A percentile compares a stretch with the other conserved stretches of the same genome.
Conservation (phyloP, 2,797 vertebrate species). For the Hipposideros larvatus region DNA sequence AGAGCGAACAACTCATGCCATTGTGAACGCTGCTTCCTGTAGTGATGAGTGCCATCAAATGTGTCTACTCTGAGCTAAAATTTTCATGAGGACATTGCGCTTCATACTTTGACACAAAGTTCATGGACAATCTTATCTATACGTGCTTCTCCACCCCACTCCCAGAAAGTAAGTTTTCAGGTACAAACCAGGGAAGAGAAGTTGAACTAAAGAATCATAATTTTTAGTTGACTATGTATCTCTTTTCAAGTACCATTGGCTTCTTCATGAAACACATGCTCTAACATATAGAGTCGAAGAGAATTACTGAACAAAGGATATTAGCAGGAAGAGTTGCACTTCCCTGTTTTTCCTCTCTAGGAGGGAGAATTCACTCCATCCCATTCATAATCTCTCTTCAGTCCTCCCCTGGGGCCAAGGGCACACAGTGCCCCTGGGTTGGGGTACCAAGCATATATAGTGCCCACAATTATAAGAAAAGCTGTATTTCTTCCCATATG, state of each 20-base stretch:
- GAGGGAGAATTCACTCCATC: not conserved
- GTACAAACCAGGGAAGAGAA: not conserved
- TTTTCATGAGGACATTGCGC: not conserved
- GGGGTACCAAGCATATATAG: not conserved
- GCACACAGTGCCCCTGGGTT: not conserved
- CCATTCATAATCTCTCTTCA: not conserved
- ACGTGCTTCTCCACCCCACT: not conserved
- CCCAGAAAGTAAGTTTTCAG: not conserved
- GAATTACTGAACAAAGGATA: not conserved
- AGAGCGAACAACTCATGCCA: not conserved
- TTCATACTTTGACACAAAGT: not conserved
- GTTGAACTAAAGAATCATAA: not conserved
- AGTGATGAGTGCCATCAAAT: not conserved
- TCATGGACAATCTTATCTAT: not conserved
- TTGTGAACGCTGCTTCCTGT: not conserved
- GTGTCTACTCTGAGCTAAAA: not conserved
- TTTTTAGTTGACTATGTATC: not conserved
- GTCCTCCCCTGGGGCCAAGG: not conserved
- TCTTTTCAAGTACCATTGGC: not conserved
- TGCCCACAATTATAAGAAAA: not conserved
- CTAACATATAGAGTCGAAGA: not conserved
- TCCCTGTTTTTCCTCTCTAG: not conserved
- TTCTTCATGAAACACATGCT: constrained; percentile 25
- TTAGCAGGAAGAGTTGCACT: not conserved
- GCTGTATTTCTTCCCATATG: not conserved